These are phyloP conservation scores for Cryptomyrus ogoouensis DNA, from an alignment of 2,113 vertebrate species.

Conservation along the genomic window DNA sequence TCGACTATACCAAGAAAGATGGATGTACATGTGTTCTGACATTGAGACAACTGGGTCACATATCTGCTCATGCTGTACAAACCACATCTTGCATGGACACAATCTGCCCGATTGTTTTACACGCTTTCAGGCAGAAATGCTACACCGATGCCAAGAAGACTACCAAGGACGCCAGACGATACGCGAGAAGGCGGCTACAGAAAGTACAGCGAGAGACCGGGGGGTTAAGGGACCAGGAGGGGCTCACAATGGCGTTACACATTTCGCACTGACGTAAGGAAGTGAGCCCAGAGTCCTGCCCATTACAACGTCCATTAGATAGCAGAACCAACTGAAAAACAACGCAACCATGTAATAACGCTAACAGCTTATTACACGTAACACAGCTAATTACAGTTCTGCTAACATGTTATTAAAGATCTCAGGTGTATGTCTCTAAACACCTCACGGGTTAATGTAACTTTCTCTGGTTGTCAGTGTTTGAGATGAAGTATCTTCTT, in stretches of 20 bases:
- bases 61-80: not conserved
- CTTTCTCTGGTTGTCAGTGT: not conserved
- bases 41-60: not conserved
- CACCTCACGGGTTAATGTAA: not conserved
- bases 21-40: not conserved
- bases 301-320: not conserved
- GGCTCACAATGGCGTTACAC: not conserved
- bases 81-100: not conserved
- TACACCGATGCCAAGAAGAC: not conserved
- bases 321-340: not conserved
- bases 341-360: not conserved
- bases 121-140: not conserved
- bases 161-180: not conserved
- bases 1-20: not conserved
- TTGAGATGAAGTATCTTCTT: not conserved
- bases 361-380: too few species aligned
- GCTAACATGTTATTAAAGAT: not conserved
- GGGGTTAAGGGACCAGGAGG: not conserved
- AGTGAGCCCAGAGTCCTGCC: not conserved
- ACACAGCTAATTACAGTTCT: not conserved
- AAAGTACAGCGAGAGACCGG: not conserved
- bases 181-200: not conserved
- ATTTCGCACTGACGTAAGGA: not conserved
- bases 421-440: not conserved
- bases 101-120: not conserved